Evolutionary conservation across 2,888 invertebrate species (phyloP).

Genomic region (Uloborus plumipes): DNA sequence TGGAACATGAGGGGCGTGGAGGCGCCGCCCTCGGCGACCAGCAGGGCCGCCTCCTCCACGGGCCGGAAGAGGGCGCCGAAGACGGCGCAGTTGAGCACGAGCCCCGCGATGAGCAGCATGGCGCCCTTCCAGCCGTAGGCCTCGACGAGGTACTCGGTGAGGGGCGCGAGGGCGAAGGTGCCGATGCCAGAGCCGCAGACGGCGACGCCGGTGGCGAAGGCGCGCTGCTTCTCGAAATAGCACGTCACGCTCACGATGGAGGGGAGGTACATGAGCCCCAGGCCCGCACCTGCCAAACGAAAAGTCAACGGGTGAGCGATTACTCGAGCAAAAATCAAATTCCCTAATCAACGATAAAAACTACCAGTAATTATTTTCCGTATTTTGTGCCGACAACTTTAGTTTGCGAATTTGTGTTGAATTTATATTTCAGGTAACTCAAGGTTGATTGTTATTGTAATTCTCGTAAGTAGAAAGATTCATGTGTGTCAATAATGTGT

Average conservation of each 20-base stretch:
- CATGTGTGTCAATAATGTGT: no score
- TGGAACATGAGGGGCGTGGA: constrained; percentile 42
- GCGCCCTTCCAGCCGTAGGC: constrained; percentile 90
- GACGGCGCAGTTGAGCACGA: constrained; percentile 88
- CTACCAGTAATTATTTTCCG: no score
- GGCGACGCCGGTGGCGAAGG: constrained; percentile 95
- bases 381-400: no score
- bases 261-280: constrained; percentile 96
- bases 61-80: constrained; percentile 94
- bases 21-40: neutral
- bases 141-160: constrained; percentile 76
- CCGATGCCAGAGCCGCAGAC: constrained; percentile 97
- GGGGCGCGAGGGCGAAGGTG: constrained; percentile 79
- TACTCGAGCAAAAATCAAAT: no score
- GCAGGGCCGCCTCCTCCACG: constrained; percentile 73
- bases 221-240: constrained; percentile 94
- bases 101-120: constrained; percentile 85
- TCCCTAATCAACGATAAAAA: no score
- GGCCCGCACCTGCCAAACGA: constrained; percentile 83
- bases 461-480: no score
- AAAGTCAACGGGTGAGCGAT: no score
- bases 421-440: no score
- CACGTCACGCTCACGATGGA: constrained; percentile 98
- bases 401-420: no score
- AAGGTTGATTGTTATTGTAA: no score